phyloP scores from a whole-genome alignment of 1,140 invertebrate genomes.

The Parasteatoda tepidariorum region DNA sequence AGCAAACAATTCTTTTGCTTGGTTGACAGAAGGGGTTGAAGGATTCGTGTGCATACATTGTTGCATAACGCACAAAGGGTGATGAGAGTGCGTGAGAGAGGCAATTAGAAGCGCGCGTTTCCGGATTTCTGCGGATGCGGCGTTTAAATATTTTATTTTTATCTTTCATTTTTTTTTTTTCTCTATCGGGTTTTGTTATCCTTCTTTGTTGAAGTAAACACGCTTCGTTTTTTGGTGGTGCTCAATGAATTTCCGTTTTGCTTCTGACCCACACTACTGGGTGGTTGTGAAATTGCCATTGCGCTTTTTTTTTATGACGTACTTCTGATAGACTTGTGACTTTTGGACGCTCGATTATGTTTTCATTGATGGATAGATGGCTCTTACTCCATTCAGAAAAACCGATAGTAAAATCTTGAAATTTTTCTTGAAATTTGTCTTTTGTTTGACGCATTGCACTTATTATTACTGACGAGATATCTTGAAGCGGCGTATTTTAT shows the following conservation, averaged over 20 bases:
- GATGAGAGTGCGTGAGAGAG: neutral
- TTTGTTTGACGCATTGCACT: too few species aligned
- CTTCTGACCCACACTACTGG: neutral
- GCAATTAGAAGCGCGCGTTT: neutral
- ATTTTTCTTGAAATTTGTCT: too few species aligned
- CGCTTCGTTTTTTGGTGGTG: neutral
- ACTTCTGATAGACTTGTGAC: too few species aligned
- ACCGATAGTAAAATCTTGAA: too few species aligned
- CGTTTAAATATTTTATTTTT: neutral
- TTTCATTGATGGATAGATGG: too few species aligned
- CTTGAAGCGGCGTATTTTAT: too few species aligned
- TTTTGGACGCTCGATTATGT: too few species aligned
- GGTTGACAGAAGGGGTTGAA: neutral
- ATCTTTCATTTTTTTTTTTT: too few species aligned
- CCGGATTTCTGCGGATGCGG: slow-evolving; percentile 1
- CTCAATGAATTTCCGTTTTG: neutral
- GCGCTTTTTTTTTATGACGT: too few species aligned
- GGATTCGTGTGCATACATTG: neutral
- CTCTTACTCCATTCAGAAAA: too few species aligned
- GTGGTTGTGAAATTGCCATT: neutral
- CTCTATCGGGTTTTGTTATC: neutral
- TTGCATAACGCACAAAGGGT: neutral
- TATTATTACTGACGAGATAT: too few species aligned
- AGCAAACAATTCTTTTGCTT: neutral
- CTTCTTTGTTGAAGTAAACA: neutral